A percentile compares a stretch with the other conserved stretches of the same genome.
Evolutionary conservation across 2,888 invertebrate species (phyloP).

Genomic region (Parthenolecanium corni): DNA sequence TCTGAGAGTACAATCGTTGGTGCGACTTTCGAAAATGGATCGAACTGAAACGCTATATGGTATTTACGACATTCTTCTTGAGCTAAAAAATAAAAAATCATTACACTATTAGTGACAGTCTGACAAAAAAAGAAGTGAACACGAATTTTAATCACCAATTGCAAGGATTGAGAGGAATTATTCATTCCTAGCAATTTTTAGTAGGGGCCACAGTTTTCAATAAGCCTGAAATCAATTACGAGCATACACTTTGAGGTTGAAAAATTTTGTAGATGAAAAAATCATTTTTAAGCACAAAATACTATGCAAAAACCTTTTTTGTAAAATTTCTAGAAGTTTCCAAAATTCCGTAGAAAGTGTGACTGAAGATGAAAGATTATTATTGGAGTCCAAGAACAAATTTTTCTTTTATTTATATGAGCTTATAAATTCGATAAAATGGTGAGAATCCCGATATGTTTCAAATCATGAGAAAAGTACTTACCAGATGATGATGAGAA

Average conservation of each 20-base stretch:
- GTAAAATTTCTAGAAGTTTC: too few relatives aligned
- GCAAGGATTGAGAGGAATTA: background rate
- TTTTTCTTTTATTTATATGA: too few relatives aligned
- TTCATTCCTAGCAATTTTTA: background rate
- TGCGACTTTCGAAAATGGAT: conserved; percentile 9
- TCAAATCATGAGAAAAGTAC: background rate
- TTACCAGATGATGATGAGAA: conserved; percentile 1
- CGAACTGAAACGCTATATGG: conserved; percentile 3
- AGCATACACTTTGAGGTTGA: too few relatives aligned
- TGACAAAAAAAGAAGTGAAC: background rate
- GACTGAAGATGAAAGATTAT: too few relatives aligned
- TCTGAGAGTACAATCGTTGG: conserved; percentile 14
- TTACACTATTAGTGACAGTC: background rate
- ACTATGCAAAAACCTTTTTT: too few relatives aligned
- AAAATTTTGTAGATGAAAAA: too few relatives aligned
- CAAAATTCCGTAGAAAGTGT: too few relatives aligned
- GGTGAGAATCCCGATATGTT: too few relatives aligned
- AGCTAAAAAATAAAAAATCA: background rate
- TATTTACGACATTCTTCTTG: background rate
- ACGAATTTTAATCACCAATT: background rate
- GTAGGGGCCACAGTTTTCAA: too few relatives aligned
- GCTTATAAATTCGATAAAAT: background rate
- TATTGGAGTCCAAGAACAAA: too few relatives aligned
- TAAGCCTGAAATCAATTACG: too few relatives aligned
- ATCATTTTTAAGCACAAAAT: too few relatives aligned